phyloP scores from a whole-genome alignment of 2,797 vertebrate species.

The Pangasius larnaudii region DNA sequence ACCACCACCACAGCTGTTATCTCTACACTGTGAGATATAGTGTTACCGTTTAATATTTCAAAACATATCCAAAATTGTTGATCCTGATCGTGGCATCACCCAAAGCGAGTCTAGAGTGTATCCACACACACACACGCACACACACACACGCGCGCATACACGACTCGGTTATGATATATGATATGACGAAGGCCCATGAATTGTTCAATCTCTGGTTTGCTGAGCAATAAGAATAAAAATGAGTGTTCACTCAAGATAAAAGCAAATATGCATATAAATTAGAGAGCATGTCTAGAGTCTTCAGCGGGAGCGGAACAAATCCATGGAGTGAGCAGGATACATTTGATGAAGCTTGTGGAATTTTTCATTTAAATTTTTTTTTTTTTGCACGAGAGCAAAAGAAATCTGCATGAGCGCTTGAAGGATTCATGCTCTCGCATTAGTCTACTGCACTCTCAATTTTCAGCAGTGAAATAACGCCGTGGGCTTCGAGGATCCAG shows the following conservation, averaged over 20 bases:
- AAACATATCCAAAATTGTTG: background rate
- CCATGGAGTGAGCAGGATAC: background rate
- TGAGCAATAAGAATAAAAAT: background rate
- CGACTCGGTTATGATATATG: background rate
- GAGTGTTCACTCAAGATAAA: background rate
- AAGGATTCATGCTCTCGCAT: background rate
- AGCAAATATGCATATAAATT: background rate
- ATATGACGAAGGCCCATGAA: background rate
- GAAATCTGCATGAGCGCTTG: background rate
- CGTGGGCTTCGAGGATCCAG: conserved; percentile 11
- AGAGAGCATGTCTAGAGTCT: background rate
- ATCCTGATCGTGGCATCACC: background rate
- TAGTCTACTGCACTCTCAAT: background rate
- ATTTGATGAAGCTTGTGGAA: background rate
- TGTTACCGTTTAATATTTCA: background rate
- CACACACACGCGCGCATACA: background rate
- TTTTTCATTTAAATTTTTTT: background rate
- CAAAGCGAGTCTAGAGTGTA: background rate
- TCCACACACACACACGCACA: background rate
- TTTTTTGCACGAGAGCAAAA: background rate
- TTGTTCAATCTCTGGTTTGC: background rate
- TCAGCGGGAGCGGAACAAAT: conserved; percentile 7
- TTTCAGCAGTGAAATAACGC: background rate
- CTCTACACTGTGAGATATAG: background rate
- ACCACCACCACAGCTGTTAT: background rate